These are phyloP conservation scores for Ochotona curzoniae DNA, from an alignment of 2,113 vertebrate species.

Conservation along the genomic window DNA sequence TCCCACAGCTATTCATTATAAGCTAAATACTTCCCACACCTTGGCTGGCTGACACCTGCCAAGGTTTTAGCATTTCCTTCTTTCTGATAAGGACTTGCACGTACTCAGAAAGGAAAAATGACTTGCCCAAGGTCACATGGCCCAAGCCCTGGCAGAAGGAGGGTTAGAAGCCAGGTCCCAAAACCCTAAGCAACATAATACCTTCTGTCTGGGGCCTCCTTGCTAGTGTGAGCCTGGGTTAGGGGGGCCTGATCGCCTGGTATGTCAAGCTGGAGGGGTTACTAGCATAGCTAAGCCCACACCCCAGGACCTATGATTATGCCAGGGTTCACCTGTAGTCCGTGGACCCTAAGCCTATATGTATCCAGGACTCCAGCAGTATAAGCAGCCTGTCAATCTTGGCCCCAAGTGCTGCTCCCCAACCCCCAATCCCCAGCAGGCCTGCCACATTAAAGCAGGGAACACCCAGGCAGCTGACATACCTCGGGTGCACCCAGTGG, in stretches of 20 bases:
- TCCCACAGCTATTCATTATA: background rate
- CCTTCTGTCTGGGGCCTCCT: background rate
- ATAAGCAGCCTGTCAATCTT: background rate
- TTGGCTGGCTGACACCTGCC: background rate
- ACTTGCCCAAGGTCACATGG: conserved; percentile 45
- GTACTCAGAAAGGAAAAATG: background rate
- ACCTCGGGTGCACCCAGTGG: conserved; percentile 52
- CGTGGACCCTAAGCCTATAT: background rate
- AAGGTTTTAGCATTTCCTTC: background rate
- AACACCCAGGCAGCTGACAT: conserved; percentile 54
- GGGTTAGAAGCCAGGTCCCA: background rate
- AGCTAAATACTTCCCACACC: background rate
- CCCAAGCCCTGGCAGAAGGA: background rate
- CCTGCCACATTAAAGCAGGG: conserved; percentile 59
- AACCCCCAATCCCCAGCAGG: background rate
- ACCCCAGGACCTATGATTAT: background rate
- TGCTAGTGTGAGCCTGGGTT: background rate
- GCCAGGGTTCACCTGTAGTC: background rate
- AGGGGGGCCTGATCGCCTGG: background rate
- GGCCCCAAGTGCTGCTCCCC: background rate
- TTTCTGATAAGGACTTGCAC: background rate
- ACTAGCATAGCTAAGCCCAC: background rate
- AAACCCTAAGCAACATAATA: background rate
- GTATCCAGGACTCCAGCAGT: background rate
- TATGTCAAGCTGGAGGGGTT: background rate